Evolutionary conservation across 2,113 vertebrate species (phyloP), one percentile per base, ranked within the genome.

Genomic region (Indicator maculatus): DNA sequence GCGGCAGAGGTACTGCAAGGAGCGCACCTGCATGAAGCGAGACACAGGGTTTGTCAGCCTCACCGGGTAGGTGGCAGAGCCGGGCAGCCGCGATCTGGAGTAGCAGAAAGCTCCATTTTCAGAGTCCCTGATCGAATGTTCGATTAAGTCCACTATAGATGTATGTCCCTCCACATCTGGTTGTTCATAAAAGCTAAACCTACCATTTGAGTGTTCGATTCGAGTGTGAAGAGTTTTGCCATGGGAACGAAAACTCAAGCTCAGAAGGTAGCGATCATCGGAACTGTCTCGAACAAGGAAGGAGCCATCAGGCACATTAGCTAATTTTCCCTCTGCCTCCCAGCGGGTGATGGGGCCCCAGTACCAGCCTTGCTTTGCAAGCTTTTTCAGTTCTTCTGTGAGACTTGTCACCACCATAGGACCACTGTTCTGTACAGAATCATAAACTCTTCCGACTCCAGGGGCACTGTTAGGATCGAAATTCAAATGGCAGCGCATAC

Each of bases 131-230:
- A 99, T 98, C 41, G 99, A 99, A 94, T 99, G 98, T 95, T 99
- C 99, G 16, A 99, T 99, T 86, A 99, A 98, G 93, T 99, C 99
- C 41, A 99, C 99, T 69, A 99, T 99, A 65, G 99, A 99, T 1
- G 99, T 99, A 92, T 99, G 99, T 90, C 99, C 99, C 95, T 99
- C 99, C 92, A 99, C 98, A 41, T 99, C 99, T 0, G 99, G 99
- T 91, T 99, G 99, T 96, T 99, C 99, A 14, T 99, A 99, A 97
- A 99, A 99, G 97, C 99, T 99, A 97, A 99, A 99, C 76, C 99
- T 98, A 90, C 99, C 99, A 5, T 99, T 99, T 15, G 99, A 99
- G 96, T 99, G 99, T 96, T 99, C 99, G 9, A 99, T 99, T 91
- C 99, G 98, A 55, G 99, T 99, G 97, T 99, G 99, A 88, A 99